phyloP scores from a whole-genome alignment of 1,140 invertebrate genomes.

The Trichonephila clavata region DNA sequence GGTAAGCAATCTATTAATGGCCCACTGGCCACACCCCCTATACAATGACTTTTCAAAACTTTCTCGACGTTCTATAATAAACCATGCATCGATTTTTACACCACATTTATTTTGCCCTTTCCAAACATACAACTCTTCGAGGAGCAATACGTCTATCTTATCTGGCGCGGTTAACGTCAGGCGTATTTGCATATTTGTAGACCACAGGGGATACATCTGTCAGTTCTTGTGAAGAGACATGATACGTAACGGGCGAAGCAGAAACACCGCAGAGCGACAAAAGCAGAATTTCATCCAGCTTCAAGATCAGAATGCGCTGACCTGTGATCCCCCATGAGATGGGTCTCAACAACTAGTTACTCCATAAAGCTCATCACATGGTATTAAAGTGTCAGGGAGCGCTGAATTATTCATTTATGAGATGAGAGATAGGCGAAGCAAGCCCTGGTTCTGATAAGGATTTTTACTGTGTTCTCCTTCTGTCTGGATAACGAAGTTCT shows the following conservation, averaged over 20 bases:
- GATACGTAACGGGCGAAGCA: neutral
- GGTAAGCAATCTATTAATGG: no score
- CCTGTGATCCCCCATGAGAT: neutral
- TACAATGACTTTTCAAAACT: no score
- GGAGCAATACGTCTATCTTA: slow-evolving; percentile 21
- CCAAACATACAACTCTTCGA: neutral
- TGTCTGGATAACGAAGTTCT: neutral
- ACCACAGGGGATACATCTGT: slow-evolving; percentile 27
- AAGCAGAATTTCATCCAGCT: neutral
- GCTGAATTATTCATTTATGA: slow-evolving; percentile 62
- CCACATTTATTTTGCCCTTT: neutral
- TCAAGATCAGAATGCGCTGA: slow-evolving; percentile 41
- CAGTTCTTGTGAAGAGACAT: neutral
- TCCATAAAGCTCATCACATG: slow-evolving; percentile 18
- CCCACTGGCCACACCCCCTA: no score
- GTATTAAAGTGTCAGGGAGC: slow-evolving; percentile 54
- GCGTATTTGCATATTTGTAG: slow-evolving; percentile 20
- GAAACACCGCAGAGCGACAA: slow-evolving; percentile 34
- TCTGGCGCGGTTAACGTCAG: neutral
- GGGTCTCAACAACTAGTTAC: slow-evolving; percentile 37
- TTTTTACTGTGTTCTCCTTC: neutral
- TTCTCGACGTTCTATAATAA: neutral
- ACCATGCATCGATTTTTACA: neutral
- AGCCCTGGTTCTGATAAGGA: slow-evolving; percentile 5
- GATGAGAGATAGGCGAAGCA: neutral